A percentile compares a stretch with the other conserved stretches of the same genome.
Evolutionary conservation across 2,888 invertebrate species (phyloP).

Genomic region (Noctua janthina): DNA sequence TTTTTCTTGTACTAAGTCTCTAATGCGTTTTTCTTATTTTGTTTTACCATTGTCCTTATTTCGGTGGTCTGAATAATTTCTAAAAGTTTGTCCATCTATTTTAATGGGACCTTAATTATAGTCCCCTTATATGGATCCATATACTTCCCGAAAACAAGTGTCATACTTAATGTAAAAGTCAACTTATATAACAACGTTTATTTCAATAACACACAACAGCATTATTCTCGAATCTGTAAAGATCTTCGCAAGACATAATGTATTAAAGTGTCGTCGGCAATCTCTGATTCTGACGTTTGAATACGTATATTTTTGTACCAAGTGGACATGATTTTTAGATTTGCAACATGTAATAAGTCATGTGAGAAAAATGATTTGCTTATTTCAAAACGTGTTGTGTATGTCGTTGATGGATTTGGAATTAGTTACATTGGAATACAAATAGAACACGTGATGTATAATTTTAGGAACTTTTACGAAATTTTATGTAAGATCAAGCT

Average conservation of each 20-base stretch:
- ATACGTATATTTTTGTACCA: constrained; percentile 13
- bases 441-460: neutral
- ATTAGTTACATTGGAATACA: neutral
- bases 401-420: neutral
- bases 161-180: neutral
- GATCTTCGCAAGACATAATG: neutral
- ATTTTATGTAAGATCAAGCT: neutral
- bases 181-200: neutral
- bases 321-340: constrained; percentile 10
- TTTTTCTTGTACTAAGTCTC: too few relatives aligned
- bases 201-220: neutral
- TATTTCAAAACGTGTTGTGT: neutral
- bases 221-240: constrained; percentile 4
- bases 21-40: too few relatives aligned
- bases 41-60: too few relatives aligned
- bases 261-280: constrained; percentile 40
- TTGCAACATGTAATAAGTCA: neutral
- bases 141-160: neutral
- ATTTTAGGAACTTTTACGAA: neutral
- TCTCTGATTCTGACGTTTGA: constrained; percentile 36
- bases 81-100: too few relatives aligned
- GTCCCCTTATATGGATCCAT: too few relatives aligned
- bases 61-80: too few relatives aligned
- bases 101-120: too few relatives aligned
- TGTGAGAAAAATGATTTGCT: neutral